These are phyloP conservation scores for Archips xylosteana DNA, from an alignment of 2,888 invertebrate genomes.

Conservation along the genomic window DNA sequence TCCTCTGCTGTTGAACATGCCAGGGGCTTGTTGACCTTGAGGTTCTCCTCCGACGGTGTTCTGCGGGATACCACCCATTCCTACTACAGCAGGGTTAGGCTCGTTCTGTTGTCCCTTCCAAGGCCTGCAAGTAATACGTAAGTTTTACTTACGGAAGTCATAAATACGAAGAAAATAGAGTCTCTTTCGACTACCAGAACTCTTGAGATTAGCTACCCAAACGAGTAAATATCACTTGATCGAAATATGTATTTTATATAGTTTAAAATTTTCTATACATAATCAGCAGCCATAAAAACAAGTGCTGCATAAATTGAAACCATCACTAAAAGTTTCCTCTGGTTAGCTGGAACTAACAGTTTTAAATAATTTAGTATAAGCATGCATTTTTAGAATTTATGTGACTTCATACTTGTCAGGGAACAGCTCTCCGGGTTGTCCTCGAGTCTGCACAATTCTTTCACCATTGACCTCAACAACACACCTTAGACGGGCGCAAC, in stretches of 20 bases:
- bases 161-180: background rate
- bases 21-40: slow-evolving; percentile 72
- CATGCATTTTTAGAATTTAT: background rate
- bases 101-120: slow-evolving; percentile 83
- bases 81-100: slow-evolving; percentile 76
- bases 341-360: background rate
- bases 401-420: slow-evolving; percentile 74
- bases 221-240: background rate
- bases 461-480: slow-evolving; percentile 80
- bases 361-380: background rate
- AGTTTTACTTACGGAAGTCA: background rate
- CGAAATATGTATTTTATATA: background rate
- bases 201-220: background rate
- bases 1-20: slow-evolving; percentile 78
- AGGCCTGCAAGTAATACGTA: slow-evolving; percentile 58
- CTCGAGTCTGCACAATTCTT: slow-evolving; percentile 78
- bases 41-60: slow-evolving; percentile 70
- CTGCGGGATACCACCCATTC: slow-evolving; percentile 74
- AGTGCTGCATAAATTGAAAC: background rate
- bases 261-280: too few relatives aligned
- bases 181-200: background rate
- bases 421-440: slow-evolving; percentile 80
- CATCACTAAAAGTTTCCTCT: background rate
- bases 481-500: slow-evolving; percentile 77
- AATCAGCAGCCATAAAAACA: too few relatives aligned